A percentile compares a stretch with the other conserved stretches of the same genome.
These are phyloP conservation scores for Scopus umbretta DNA, from an alignment of 2,113 vertebrate genomes.

Conservation along the genomic window DNA sequence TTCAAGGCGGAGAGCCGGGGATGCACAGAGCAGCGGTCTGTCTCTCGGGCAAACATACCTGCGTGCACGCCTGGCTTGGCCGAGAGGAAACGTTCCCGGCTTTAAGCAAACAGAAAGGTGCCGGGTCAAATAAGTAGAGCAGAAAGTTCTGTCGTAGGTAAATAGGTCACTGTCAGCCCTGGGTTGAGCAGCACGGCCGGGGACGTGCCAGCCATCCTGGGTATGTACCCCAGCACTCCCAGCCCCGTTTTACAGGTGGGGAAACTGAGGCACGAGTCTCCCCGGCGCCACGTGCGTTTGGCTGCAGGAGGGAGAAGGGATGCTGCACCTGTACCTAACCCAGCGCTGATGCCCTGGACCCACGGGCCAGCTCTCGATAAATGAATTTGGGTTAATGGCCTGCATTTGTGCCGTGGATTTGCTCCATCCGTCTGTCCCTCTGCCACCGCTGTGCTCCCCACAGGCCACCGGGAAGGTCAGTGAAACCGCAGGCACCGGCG, in stretches of 20 bases:
- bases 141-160: constrained; percentile 38
- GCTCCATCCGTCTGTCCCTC: fast-evolving
- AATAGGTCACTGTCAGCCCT: constrained; percentile 10
- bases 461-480: background rate
- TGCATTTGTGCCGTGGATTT: background rate
- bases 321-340: background rate
- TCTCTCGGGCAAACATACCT: background rate
- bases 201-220: background rate
- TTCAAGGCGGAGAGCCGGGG: background rate
- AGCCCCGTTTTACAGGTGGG: fast-evolving
- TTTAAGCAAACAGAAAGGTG: background rate
- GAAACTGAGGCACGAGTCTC: background rate
- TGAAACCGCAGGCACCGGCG: background rate
- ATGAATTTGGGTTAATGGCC: background rate
- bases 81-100: background rate
- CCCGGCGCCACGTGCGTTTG: background rate
- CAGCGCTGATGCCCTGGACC: background rate
- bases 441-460: background rate
- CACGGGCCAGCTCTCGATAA: fast-evolving
- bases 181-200: fast-evolving
- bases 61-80: background rate
- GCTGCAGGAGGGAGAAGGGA: background rate
- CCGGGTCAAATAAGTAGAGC: constrained; percentile 16
- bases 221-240: background rate
- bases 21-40: background rate